Evolutionary conservation across 2,888 invertebrate species (phyloP), one percentile per base, ranked within the genome.

Genomic region (Sesamia inferens): DNA sequence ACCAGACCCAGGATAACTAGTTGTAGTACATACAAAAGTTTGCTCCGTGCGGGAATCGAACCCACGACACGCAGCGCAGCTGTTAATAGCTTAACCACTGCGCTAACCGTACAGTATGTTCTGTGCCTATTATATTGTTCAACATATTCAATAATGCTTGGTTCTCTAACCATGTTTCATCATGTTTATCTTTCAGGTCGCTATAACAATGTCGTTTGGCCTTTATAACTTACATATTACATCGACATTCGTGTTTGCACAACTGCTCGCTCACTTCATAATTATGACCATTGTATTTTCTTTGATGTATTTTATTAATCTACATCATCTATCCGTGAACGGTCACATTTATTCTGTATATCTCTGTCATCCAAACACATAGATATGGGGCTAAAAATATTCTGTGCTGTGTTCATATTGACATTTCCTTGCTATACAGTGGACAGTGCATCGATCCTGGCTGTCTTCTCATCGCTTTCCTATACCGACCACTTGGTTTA

Each of bases 401-500:
- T 90, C 31, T 82, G 86, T 88, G 80, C 72, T 31, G 84, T 90
- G 76, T 79, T 93, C 22, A 65, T 90, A 39, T 55, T 92, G 64
- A 65, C 88, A 44, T 88, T 71, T 66, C 63, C 88, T 66, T 85
- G 86, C 66, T 83, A 88, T 78, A 83, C 75, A 51, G 91, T 86
- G 39, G 82, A 92, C 54, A 86, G 92, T 83, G 94, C 93, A 61
- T 90, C 91, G 3, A 93, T 95, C 55, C 90, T 95, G 7, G 95
- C 94, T 13, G 80, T 95, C 0, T 96, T 96, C 84, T 94, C 95
- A 2, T 92, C 95, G 0, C 82, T 96, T 19, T 96, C 96, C 5
- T 93, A 89, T 82, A 84, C 95, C n/a, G 96, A 96, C 74, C 95
- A 96, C 76, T 80, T 92, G 24, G 93, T 96, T 5, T 96, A 90